phyloP scores from a whole-genome alignment of 2,888 invertebrate species.

The Myopa testacea region DNA sequence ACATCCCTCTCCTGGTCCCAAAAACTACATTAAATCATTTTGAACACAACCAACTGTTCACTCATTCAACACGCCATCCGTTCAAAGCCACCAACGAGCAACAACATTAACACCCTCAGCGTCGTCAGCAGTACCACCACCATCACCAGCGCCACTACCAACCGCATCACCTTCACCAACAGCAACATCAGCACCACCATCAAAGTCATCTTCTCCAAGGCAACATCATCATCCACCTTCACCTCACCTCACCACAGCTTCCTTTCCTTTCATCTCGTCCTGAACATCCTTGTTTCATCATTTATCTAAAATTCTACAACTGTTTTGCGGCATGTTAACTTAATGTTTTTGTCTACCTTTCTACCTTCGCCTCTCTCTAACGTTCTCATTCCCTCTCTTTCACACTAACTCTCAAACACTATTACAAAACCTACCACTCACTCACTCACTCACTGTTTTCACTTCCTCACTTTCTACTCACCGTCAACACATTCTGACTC shows the following conservation, averaged over 20 bases:
- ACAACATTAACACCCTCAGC: not conserved
- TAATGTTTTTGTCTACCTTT: constrained; percentile 31
- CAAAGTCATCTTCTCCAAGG: too few relatives aligned
- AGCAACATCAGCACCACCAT: too few relatives aligned
- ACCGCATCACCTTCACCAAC: not conserved
- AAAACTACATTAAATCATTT: constrained; percentile 25
- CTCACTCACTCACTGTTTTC: constrained; percentile 22
- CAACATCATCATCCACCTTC: not conserved
- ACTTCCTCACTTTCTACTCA: constrained; percentile 36
- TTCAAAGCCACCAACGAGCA: not conserved
- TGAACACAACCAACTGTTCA: not conserved
- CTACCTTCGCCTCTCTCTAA: constrained; percentile 2
- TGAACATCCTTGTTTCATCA: not conserved
- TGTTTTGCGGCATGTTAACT: constrained; percentile 45
- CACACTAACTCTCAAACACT: constrained; percentile 30
- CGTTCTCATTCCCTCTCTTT: constrained; percentile 16
- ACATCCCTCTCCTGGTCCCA: not conserved
- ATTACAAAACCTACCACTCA: constrained; percentile 16
- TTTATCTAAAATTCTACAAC: constrained; percentile 44
- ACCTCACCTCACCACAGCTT: not conserved
- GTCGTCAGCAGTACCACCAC: too few relatives aligned
- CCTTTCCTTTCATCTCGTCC: not conserved
- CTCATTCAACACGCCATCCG: not conserved
- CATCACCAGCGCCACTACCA: not conserved
- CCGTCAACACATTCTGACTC: constrained; percentile 24